Percentiles rank a stretch among this genome's conserved stretches.
Evolutionary conservation across 2,888 invertebrate genomes (phyloP).

Genomic region (Cynaeus angustus): DNA sequence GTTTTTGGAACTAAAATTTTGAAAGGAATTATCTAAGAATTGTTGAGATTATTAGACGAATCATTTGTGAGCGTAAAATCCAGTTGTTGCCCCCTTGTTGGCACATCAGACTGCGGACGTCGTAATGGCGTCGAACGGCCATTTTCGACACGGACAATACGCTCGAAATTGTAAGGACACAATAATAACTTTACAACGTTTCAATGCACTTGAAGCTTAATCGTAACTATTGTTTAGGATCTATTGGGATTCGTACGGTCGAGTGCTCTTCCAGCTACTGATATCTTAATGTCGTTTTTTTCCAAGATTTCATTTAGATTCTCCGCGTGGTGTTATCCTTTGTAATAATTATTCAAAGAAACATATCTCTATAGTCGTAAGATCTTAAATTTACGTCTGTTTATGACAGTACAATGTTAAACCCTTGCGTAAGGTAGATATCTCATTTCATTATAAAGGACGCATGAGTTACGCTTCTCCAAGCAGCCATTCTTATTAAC

Average conservation of each 20-base stretch:
- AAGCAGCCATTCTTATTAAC: slow-evolving; percentile 36
- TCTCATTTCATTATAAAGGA: slow-evolving; percentile 28
- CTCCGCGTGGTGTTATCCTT: not conserved
- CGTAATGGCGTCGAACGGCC: slow-evolving; percentile 23
- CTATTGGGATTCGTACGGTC: slow-evolving; percentile 18
- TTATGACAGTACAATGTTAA: slow-evolving; percentile 23
- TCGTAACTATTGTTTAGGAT: slow-evolving; percentile 43
- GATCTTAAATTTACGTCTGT: slow-evolving; percentile 28
- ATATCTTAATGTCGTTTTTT: not conserved
- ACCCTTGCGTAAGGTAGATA: slow-evolving; percentile 23
- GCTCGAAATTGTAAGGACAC: slow-evolving; percentile 35
- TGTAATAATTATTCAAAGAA: slow-evolving; percentile 20
- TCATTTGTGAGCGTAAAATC: no score
- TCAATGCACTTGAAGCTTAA: slow-evolving; percentile 31
- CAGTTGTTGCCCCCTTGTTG: not conserved
- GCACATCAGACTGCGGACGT: slow-evolving; percentile 27
- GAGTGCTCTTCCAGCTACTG: not conserved
- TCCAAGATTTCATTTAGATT: not conserved
- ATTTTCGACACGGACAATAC: slow-evolving; percentile 36
- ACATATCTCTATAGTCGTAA: slow-evolving; percentile 2
- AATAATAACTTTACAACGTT: slow-evolving; percentile 40
- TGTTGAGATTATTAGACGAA: no score
- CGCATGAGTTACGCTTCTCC: slow-evolving; percentile 14
- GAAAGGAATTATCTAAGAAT: no score
- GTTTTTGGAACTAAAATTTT: no score